Percentiles rank a stretch among this genome's conserved stretches.
These are phyloP conservation scores for Amphiprion percula DNA, from an alignment of 2,113 vertebrate genomes.

Conservation along the genomic window DNA sequence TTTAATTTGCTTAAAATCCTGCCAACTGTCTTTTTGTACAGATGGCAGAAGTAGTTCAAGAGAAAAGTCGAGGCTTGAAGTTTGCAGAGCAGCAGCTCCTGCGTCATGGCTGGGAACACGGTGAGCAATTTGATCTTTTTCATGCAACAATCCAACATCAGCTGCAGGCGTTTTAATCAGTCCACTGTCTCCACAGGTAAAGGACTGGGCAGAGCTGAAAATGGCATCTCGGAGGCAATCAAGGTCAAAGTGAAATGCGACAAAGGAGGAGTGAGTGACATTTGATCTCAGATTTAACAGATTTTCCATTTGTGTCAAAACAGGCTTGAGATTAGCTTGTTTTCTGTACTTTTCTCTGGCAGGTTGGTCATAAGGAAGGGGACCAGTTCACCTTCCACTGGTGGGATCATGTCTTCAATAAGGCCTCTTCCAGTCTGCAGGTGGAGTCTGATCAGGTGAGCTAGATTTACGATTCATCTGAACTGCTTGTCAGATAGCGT, in stretches of 20 bases:
- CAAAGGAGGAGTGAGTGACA: constrained; percentile 89
- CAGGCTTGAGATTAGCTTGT: background rate
- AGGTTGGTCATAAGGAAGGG: constrained; percentile 92
- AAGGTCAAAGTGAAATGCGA: constrained; percentile 92
- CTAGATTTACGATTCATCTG: too few relatives aligned
- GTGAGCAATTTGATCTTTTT: constrained; percentile 62
- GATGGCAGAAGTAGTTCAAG: constrained; percentile 71
- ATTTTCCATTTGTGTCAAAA: background rate
- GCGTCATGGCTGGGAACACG: constrained; percentile 91
- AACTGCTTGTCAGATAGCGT: too few relatives aligned
- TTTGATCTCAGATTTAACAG: background rate
- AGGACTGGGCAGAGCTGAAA: constrained; percentile 89
- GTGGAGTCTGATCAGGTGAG: constrained; percentile 86
- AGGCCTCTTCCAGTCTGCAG: constrained; percentile 88
- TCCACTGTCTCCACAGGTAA: constrained; percentile 83
- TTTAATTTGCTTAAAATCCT: too few relatives aligned
- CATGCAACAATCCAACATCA: fast-evolving
- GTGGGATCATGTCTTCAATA: constrained; percentile 97
- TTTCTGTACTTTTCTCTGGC: background rate
- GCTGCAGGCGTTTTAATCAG: background rate
- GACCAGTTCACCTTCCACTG: constrained; percentile 95
- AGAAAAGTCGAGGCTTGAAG: constrained; percentile 82
- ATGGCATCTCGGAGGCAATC: constrained; percentile 91
- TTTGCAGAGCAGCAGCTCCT: constrained; percentile 90
- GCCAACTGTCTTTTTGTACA: background rate